These are phyloP conservation scores for Simalia tracyae DNA, from an alignment of 2,797 vertebrate genomes.

Conservation along the genomic window DNA sequence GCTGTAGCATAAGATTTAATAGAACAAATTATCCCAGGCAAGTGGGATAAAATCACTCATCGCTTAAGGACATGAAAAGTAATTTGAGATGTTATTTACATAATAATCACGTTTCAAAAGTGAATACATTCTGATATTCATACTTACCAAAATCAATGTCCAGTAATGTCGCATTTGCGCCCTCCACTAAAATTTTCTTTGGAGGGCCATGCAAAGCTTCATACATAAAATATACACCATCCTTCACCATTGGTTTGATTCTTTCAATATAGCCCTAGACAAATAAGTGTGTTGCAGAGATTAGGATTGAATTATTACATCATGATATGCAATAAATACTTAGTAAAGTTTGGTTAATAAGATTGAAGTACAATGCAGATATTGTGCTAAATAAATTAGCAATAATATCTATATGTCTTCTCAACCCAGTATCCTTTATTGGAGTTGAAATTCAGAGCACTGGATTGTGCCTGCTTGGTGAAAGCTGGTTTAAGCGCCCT, in stretches of 20 bases:
- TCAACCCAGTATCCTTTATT: background rate
- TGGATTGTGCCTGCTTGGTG: background rate
- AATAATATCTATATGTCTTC: background rate
- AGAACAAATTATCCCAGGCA: background rate
- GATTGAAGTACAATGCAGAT: background rate
- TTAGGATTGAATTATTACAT: background rate
- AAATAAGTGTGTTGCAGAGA: constrained; percentile 35
- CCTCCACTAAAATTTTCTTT: constrained; percentile 97
- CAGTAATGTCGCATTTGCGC: constrained; percentile 93
- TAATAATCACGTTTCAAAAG: background rate
- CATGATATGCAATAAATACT: constrained; percentile 9
- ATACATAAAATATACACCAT: constrained; percentile 96
- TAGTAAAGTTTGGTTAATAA: background rate
- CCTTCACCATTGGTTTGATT: constrained; percentile 95
- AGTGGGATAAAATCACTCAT: background rate
- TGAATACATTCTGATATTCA: background rate
- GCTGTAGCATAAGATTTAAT: background rate
- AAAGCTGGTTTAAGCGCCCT: background rate
- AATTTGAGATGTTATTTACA: background rate
- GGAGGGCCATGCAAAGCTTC: constrained; percentile 92
- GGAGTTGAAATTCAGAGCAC: background rate
- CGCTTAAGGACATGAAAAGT: background rate
- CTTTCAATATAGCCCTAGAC: constrained; percentile 85
- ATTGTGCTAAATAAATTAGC: constrained; percentile 27
- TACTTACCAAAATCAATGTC: constrained; percentile 98